These are phyloP conservation scores for Thymelicus lineola DNA, from an alignment of 2,888 invertebrate genomes.

Conservation along the genomic window DNA sequence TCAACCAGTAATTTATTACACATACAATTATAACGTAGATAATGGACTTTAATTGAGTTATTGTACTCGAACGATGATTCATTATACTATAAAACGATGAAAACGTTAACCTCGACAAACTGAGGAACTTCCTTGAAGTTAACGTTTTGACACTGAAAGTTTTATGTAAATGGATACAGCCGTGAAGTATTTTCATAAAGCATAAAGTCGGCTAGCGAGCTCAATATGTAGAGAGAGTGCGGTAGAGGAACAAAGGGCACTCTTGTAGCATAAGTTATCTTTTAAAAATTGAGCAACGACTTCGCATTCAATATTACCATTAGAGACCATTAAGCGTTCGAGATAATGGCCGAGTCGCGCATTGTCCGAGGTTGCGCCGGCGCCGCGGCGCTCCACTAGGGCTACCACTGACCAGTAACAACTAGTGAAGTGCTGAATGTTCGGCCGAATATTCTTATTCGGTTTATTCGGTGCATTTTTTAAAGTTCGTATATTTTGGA, in stretches of 20 bases:
- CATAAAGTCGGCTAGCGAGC: no score
- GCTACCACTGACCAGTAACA: slow-evolving; percentile 38
- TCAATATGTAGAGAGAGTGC: not conserved
- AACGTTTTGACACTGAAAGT: not conserved
- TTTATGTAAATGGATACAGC: not conserved
- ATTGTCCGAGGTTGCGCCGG: slow-evolving; percentile 59
- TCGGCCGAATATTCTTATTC: no score
- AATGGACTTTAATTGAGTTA: no score
- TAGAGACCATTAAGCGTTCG: slow-evolving; percentile 35
- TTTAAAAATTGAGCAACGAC: slow-evolving; percentile 33
- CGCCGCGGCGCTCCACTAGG: slow-evolving; percentile 65
- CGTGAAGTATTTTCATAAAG: no score
- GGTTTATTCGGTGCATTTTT: no score
- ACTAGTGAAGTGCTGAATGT: no score
- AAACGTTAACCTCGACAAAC: not conserved
- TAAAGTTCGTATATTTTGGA: no score
- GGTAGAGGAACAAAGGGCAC: slow-evolving; percentile 12
- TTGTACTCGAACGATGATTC: no score
- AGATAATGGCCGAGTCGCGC: slow-evolving; percentile 42
- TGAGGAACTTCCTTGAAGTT: not conserved
- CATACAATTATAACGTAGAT: no score
- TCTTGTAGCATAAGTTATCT: slow-evolving; percentile 15
- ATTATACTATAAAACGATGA: not conserved
- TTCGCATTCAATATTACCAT: slow-evolving; percentile 37
- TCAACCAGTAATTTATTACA: no score